Evolutionary conservation across 2,888 invertebrate genomes (phyloP).

Genomic region (Cotesia congregata): DNA sequence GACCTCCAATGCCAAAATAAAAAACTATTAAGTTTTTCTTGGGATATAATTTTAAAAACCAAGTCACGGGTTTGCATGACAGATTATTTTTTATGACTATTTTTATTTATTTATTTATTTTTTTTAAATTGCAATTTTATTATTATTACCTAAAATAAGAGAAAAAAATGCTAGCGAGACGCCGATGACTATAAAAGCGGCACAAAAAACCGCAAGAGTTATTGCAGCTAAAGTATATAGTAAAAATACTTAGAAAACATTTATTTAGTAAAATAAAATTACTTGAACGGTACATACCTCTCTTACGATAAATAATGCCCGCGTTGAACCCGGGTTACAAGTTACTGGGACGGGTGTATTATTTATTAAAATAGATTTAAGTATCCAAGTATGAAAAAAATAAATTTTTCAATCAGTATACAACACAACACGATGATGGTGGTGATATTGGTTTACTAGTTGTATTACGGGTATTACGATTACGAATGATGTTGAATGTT

Average conservation of each 20-base stretch:
- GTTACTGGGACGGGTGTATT: conserved; percentile 1
- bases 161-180: not conserved
- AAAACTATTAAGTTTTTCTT: not conserved
- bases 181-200: not conserved
- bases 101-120: not conserved
- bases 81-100: not conserved
- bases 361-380: not conserved
- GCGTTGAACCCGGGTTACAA: conserved; percentile 9
- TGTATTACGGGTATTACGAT: not conserved
- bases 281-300: conserved; percentile 9
- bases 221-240: not conserved
- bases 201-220: conserved; percentile 4
- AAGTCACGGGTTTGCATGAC: not conserved
- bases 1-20: not conserved
- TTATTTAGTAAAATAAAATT: not conserved
- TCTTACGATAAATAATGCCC: conserved; percentile 26
- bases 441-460: conserved; percentile 9
- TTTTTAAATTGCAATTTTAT: not conserved
- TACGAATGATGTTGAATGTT: not conserved
- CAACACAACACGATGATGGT: conserved; percentile 1
- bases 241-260: too few relatives aligned
- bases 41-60: not conserved
- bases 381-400: not conserved
- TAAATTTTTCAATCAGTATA: not conserved
- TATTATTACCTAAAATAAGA: not conserved